Conservation (phyloP, 2,888 invertebrate genomes). For the Chirona hameri region DNA sequence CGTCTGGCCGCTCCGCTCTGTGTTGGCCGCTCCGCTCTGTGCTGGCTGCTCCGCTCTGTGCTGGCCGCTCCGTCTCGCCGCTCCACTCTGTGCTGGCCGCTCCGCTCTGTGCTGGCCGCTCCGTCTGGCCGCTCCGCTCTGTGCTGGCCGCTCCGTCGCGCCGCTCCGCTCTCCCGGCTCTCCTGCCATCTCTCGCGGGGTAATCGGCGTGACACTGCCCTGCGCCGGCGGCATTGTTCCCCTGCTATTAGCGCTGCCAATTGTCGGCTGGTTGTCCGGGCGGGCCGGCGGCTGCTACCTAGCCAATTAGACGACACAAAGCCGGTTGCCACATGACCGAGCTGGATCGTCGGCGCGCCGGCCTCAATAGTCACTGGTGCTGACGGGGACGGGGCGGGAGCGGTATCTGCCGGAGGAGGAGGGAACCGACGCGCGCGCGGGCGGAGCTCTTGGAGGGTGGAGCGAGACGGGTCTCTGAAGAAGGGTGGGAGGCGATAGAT, state of each 20-base stretch:
- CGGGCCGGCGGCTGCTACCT: background rate
- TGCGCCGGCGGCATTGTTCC: background rate
- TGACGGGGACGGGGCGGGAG: slow-evolving; percentile 37
- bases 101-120: too few relatives aligned
- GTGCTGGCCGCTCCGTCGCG: background rate
- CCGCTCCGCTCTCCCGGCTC: background rate
- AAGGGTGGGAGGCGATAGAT: too few relatives aligned
- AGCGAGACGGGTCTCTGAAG: slow-evolving; percentile 12
- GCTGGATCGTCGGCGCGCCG: slow-evolving; percentile 44
- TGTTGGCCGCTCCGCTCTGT: too few relatives aligned
- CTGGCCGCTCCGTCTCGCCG: too few relatives aligned
- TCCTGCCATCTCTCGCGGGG: background rate
- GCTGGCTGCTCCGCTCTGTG: too few relatives aligned
- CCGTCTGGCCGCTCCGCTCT: background rate
- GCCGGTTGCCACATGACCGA: slow-evolving; percentile 41
- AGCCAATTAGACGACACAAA: slow-evolving; percentile 34
- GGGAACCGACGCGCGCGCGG: background rate
- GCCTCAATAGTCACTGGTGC: slow-evolving; percentile 39
- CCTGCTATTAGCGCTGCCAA: background rate
- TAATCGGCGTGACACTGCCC: background rate
- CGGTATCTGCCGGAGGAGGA: background rate
- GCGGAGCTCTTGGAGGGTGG: slow-evolving; percentile 32
- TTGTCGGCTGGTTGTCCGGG: background rate
- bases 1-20: too few relatives aligned
- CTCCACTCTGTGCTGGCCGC: too few relatives aligned